phyloP scores from a whole-genome alignment of 2,888 invertebrate genomes.

The Trypoxylon attenuatum region DNA sequence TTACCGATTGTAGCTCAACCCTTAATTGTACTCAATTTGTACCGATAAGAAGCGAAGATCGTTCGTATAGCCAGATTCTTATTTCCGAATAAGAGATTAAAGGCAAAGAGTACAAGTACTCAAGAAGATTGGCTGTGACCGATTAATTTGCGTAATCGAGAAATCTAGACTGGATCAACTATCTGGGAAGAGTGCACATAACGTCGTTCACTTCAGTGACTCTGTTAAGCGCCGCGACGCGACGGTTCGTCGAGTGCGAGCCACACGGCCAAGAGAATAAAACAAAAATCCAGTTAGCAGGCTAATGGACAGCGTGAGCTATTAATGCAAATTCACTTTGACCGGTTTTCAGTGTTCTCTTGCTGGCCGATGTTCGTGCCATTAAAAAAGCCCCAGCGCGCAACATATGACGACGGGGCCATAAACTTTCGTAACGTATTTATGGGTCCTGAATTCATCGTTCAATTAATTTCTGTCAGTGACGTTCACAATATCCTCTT shows the following conservation, averaged over 20 bases:
- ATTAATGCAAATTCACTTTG: conserved; percentile 68
- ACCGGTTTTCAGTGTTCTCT: conserved; percentile 44
- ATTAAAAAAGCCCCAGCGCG: conserved; percentile 50
- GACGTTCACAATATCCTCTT: too few relatives aligned
- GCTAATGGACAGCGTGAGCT: conserved; percentile 61
- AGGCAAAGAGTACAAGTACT: too few relatives aligned
- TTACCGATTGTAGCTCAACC: too few relatives aligned
- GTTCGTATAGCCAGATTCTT: too few relatives aligned
- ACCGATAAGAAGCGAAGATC: too few relatives aligned
- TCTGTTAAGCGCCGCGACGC: conserved; percentile 50
- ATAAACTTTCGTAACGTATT: neutral
- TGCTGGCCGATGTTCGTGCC: conserved; percentile 11
- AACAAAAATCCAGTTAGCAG: conserved; percentile 61
- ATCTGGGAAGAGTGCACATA: conserved; percentile 41
- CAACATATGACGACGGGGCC: conserved; percentile 8
- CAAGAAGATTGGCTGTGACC: too few relatives aligned
- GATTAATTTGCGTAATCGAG: conserved; percentile 42
- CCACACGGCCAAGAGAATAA: conserved; percentile 48
- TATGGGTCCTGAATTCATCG: too few relatives aligned
- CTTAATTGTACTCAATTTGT: too few relatives aligned
- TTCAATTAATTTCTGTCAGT: too few relatives aligned
- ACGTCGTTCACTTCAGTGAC: conserved; percentile 58
- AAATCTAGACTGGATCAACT: conserved; percentile 45
- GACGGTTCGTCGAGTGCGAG: conserved; percentile 25
- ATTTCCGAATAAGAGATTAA: too few relatives aligned